Evolutionary conservation across 2,888 invertebrate species (phyloP).

Genomic region (Eremobia ochroleuca): DNA sequence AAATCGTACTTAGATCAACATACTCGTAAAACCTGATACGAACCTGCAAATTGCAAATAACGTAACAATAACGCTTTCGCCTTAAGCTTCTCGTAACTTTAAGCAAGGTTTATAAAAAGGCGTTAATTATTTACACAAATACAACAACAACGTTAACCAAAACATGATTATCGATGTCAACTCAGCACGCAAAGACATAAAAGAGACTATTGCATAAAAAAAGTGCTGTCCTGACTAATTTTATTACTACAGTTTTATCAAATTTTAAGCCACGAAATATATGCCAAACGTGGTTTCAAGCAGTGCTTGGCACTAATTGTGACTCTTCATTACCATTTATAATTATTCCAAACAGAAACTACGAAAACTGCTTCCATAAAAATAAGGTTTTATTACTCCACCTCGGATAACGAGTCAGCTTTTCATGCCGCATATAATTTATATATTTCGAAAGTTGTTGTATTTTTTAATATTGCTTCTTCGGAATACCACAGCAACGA

Average conservation of each 20-base stretch:
- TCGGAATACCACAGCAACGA: constrained; percentile 67
- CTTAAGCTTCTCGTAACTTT: not conserved
- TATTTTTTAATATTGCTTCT: constrained; percentile 75
- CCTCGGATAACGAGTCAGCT: constrained; percentile 37
- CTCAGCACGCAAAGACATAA: not conserved
- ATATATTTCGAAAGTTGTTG: constrained; percentile 68
- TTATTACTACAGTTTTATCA: constrained; percentile 37
- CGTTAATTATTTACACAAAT: not conserved
- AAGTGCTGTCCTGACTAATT: constrained; percentile 9
- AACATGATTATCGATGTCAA: not conserved
- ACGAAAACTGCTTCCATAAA: constrained; percentile 50
- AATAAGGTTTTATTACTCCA: constrained; percentile 52
- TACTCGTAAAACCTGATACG: not conserved
- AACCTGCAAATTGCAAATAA: not conserved
- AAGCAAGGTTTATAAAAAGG: not conserved
- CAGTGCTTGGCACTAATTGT: constrained; percentile 61
- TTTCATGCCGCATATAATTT: constrained; percentile 59
- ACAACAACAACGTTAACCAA: not conserved
- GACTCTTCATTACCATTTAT: constrained; percentile 61
- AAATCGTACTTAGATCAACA: not conserved
- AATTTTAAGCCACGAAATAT: constrained; percentile 39
- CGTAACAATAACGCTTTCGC: not conserved
- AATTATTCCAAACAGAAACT: constrained; percentile 58
- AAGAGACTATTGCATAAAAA: not conserved
- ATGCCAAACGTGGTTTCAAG: constrained; percentile 55